Conservation (phyloP, 2,113 vertebrate genomes). For the Andinoacara biseriatus region DNA sequence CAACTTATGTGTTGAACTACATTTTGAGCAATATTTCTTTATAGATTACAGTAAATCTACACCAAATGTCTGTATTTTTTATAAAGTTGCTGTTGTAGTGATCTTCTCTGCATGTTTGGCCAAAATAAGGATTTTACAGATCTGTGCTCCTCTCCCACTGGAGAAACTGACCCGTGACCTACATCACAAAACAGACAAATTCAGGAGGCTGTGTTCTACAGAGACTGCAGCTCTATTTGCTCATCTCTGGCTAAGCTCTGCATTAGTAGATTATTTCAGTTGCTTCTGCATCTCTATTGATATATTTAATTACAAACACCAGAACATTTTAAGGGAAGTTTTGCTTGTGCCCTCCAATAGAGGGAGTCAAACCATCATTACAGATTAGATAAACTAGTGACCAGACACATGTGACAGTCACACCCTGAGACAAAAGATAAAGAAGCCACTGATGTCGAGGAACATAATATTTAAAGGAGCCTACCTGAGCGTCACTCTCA, state of each 20-base stretch:
- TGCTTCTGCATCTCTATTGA: too few species aligned
- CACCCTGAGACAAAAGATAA: conserved; percentile 30
- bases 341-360: conserved; percentile 8
- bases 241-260: too few species aligned
- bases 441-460: conserved; percentile 26
- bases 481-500: conserved; percentile 91
- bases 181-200: not conserved
- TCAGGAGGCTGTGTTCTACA: too few species aligned
- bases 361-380: not conserved
- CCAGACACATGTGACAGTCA: conserved; percentile 53
- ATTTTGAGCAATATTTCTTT: too few species aligned
- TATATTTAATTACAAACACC: not conserved
- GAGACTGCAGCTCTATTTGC: too few species aligned
- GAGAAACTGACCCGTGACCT: not conserved
- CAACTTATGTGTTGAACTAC: too few species aligned
- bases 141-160: not conserved
- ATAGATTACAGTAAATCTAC: too few species aligned
- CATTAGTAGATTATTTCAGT: too few species aligned
- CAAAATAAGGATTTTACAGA: not conserved
- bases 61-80: too few species aligned
- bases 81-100: too few species aligned
- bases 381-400: not conserved
- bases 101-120: too few species aligned
- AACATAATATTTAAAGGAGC: conserved; percentile 34
- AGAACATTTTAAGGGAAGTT: not conserved